Conservation (phyloP, 2,888 invertebrate genomes). For the Coenonympha arcania region DNA sequence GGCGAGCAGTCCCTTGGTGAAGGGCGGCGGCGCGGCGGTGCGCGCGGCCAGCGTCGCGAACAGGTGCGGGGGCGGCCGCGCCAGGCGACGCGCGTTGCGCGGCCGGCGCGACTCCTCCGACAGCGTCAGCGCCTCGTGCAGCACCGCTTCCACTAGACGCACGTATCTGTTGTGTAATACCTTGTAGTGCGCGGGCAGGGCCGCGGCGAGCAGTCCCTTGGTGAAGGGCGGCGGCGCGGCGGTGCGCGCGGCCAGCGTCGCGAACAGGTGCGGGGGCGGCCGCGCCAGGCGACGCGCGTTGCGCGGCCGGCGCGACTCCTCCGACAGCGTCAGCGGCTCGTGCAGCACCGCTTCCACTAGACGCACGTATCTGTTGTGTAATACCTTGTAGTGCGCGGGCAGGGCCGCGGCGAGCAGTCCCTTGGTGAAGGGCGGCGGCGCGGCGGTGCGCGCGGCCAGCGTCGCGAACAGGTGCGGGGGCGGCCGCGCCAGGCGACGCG, state of each 20-base stretch:
- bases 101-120: background rate
- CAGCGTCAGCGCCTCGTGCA: background rate
- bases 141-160: background rate
- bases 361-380: conserved; percentile 91
- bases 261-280: conserved; percentile 91
- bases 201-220: no score
- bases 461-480: conserved; percentile 90
- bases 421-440: conserved; percentile 68
- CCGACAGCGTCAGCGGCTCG: conserved; percentile 87
- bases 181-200: conserved; percentile 84
- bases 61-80: background rate
- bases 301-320: conserved; percentile 54
- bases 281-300: conserved; percentile 67
- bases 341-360: conserved; percentile 92
- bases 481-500: conserved; percentile 75
- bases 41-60: no score
- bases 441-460: conserved; percentile 79
- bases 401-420: conserved; percentile 44
- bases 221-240: conserved; percentile 82
- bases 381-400: conserved; percentile 37
- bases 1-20: no score
- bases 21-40: no score
- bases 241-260: conserved; percentile 70
- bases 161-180: conserved; percentile 59
- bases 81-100: background rate